These are phyloP conservation scores for Thysanoteuthis rhombus DNA, from an alignment of 2,888 invertebrate species.

Conservation along the genomic window DNA sequence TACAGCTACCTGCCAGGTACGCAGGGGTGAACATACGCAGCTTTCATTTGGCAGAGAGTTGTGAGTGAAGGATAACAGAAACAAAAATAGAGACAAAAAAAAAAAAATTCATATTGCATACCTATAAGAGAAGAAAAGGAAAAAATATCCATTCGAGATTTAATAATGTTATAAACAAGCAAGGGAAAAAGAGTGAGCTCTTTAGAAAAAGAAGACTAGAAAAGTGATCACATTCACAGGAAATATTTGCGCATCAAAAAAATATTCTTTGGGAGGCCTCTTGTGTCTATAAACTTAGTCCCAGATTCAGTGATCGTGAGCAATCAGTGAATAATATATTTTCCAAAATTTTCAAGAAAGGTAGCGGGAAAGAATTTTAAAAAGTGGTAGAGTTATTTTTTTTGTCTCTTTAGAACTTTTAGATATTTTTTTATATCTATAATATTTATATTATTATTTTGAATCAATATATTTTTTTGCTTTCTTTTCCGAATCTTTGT, in stretches of 20 bases:
- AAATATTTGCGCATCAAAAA: not conserved
- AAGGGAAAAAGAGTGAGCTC: not conserved
- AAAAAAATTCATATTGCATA: not conserved
- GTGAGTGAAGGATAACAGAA: not conserved
- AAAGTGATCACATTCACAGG: slow-evolving; percentile 12
- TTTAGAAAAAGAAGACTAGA: not conserved
- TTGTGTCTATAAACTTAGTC: not conserved
- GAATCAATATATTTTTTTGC: not conserved
- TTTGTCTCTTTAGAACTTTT: not conserved
- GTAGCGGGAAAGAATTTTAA: not conserved
- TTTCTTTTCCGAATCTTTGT: too few species aligned
- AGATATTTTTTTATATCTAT: not conserved
- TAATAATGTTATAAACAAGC: not conserved
- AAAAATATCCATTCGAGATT: not conserved
- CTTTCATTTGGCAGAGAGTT: not conserved
- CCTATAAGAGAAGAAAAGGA: not conserved
- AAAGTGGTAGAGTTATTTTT: not conserved
- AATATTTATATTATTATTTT: not conserved
- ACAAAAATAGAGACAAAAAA: not conserved
- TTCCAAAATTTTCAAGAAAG: not conserved
- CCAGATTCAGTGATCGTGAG: not conserved
- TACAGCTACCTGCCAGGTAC: slow-evolving; percentile 12
- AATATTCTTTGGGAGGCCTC: not conserved
- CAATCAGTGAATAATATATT: not conserved
- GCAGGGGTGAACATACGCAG: not conserved